These are phyloP conservation scores for Calliphora vicina DNA, from an alignment of 1,140 invertebrate species.

Conservation along the genomic window DNA sequence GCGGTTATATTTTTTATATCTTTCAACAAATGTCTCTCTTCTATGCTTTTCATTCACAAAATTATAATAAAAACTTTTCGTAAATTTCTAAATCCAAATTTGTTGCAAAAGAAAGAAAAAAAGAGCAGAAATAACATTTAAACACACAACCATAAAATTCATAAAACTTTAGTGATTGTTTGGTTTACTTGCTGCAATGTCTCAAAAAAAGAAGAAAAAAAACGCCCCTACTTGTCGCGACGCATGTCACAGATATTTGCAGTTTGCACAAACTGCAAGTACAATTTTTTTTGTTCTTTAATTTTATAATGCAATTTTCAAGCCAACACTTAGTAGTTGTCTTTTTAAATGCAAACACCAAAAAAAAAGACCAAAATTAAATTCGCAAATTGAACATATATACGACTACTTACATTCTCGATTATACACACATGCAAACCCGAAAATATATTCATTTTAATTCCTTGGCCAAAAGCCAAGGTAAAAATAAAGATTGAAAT, in stretches of 20 bases:
- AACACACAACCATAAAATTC: neutral
- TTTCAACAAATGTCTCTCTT: no score
- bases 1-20: no score
- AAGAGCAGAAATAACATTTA: neutral
- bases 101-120: neutral
- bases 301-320: neutral
- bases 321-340: neutral
- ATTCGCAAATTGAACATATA: neutral
- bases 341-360: neutral
- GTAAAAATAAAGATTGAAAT: neutral
- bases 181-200: no score
- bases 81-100: neutral
- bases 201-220: neutral
- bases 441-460: slow-evolving; percentile 3
- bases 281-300: neutral
- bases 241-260: slow-evolving; percentile 9
- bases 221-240: slow-evolving; percentile 1
- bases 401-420: neutral
- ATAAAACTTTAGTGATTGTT: neutral
- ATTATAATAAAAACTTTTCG: neutral
- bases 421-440: neutral
- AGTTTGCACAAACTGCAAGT: neutral
- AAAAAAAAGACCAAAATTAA: neutral
- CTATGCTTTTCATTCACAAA: neutral
- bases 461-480: slow-evolving; percentile 2